Conservation (phyloP, 2,797 vertebrate species). For the Trematocara caparti region DNA sequence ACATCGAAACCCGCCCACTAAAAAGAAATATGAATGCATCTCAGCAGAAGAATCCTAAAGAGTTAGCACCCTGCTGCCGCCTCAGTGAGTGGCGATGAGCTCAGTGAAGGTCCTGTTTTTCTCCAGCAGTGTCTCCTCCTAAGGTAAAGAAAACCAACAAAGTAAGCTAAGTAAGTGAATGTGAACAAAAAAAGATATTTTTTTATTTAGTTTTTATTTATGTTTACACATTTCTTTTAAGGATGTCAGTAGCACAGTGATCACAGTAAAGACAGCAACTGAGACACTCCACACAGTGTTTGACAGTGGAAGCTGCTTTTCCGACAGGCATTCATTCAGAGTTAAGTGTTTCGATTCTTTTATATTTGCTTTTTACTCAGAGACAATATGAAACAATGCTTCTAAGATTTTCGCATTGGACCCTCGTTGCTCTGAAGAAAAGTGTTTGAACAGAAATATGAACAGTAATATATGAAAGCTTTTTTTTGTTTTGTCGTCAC, state of each 20-base stretch:
- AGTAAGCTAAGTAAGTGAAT: conserved; percentile 80
- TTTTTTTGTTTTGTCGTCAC: not conserved
- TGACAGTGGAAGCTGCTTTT: conserved; percentile 35
- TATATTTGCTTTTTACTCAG: conserved; percentile 64
- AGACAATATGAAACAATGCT: conserved; percentile 60
- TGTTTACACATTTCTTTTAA: conserved; percentile 64
- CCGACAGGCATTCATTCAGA: conserved; percentile 21
- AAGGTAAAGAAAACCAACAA: conserved; percentile 69
- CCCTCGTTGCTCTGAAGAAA: conserved; percentile 63
- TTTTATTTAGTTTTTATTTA: conserved; percentile 71
- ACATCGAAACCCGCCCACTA: conserved; percentile 32
- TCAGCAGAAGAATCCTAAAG: conserved; percentile 42
- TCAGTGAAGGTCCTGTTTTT: conserved; percentile 44
- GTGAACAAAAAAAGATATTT: conserved; percentile 69
- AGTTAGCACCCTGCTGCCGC: conserved; percentile 37
- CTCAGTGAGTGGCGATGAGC: conserved; percentile 18
- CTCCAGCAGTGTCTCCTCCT: conserved; percentile 62
- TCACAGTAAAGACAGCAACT: conserved; percentile 22
- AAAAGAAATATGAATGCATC: conserved; percentile 42
- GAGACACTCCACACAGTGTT: conserved; percentile 19
- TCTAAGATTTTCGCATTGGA: conserved; percentile 49
- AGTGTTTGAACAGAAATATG: conserved; percentile 70
- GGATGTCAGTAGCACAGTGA: conserved; percentile 60
- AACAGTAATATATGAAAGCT: conserved; percentile 49
- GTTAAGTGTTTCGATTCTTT: conserved; percentile 39